A percentile compares a stretch with the other conserved stretches of the same genome.
Conservation (phyloP, 2,113 vertebrate species). For the Oncorhynchus clarkii region DNA sequence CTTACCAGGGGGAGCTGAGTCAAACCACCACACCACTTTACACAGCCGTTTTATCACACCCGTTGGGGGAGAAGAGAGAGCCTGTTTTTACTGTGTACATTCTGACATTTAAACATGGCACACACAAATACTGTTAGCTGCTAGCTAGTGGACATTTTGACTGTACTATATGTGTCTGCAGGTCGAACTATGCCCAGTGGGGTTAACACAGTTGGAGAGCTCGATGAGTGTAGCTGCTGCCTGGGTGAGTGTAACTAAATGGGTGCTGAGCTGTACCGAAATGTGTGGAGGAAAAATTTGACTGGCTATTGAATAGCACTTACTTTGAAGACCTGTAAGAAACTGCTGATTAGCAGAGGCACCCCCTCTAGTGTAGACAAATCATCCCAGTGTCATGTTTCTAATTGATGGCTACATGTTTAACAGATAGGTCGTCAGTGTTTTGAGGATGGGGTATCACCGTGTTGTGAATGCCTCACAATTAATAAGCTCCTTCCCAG, state of each 20-base stretch:
- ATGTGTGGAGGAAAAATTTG: background rate
- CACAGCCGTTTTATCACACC: constrained; percentile 36
- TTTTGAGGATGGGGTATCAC: background rate
- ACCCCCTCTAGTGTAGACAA: background rate
- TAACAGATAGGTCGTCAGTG: background rate
- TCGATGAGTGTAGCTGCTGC: background rate
- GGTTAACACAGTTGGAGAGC: background rate
- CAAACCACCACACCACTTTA: constrained; percentile 47
- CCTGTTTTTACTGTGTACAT: constrained; percentile 12
- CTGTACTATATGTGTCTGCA: background rate
- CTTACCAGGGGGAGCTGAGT: constrained; percentile 38
- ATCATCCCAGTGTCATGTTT: background rate
- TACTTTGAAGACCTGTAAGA: background rate
- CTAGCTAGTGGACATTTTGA: constrained; percentile 3
- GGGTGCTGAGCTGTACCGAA: background rate
- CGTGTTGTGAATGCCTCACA: background rate
- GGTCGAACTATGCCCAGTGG: background rate
- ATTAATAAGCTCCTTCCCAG: background rate
- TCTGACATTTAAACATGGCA: constrained; percentile 1
- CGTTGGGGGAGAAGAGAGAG: constrained; percentile 16
- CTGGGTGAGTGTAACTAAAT: background rate
- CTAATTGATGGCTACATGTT: background rate
- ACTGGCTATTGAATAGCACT: background rate
- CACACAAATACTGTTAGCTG: background rate
- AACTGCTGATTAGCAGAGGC: background rate